phyloP scores from a whole-genome alignment of 2,113 vertebrate genomes.

The Ptyas mucosa region DNA sequence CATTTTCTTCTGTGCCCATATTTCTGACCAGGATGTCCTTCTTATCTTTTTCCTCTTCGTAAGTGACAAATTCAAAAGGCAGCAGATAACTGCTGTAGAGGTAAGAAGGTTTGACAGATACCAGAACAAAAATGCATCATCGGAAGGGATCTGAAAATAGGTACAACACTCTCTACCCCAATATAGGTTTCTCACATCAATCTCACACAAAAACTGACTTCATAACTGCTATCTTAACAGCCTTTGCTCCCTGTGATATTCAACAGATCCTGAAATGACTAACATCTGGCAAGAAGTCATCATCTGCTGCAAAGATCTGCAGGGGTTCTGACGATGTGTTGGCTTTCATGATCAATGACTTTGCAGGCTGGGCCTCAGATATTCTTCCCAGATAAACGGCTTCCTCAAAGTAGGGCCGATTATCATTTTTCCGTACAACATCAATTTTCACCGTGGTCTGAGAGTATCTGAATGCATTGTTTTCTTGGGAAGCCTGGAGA shows the following conservation, averaged over 20 bases:
- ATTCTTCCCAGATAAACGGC: conserved; percentile 66
- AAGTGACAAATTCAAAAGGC: background rate
- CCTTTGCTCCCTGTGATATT: background rate
- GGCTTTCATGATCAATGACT: conserved; percentile 78
- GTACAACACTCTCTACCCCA: background rate
- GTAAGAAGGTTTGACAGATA: background rate
- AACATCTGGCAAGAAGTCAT: conserved; percentile 57
- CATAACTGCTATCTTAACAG: background rate
- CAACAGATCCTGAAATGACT: conserved; percentile 12
- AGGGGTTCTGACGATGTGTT: conserved; percentile 65
- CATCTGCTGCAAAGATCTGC: conserved; percentile 51
- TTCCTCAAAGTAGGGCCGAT: conserved; percentile 73
- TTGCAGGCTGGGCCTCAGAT: conserved; percentile 60
- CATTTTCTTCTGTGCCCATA: background rate
- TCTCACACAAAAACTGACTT: background rate
- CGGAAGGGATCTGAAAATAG: background rate
- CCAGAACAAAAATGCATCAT: background rate
- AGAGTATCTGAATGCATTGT: conserved; percentile 76
- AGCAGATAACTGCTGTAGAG: background rate
- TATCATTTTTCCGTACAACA: conserved; percentile 73
- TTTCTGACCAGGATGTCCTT: background rate
- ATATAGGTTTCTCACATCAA: background rate
- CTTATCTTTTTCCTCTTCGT: background rate
- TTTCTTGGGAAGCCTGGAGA: conserved; percentile 76
- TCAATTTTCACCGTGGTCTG: conserved; percentile 73